Evolutionary conservation across 2,113 vertebrate species (phyloP).

Genomic region (Scopus umbretta): DNA sequence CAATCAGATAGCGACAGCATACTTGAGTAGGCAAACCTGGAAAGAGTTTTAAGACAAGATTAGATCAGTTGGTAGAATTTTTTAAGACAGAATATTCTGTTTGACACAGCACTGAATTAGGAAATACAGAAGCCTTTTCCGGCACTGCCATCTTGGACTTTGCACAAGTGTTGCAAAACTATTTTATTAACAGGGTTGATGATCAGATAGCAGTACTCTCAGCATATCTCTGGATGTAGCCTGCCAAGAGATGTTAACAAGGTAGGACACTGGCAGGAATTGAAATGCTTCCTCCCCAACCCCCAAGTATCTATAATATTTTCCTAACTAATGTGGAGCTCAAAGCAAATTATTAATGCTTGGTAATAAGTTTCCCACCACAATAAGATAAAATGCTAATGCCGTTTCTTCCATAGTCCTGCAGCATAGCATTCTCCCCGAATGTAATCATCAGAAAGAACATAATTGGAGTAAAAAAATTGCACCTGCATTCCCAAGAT

Average conservation of each 20-base stretch:
- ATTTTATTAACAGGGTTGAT: background rate
- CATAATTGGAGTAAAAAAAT: background rate
- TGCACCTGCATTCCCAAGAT: background rate
- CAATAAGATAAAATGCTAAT: background rate
- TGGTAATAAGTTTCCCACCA: background rate
- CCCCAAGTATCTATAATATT: background rate
- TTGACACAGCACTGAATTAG: background rate
- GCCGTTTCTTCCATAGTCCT: background rate
- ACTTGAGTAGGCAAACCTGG: conserved; percentile 34
- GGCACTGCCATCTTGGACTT: background rate
- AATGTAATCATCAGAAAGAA: background rate
- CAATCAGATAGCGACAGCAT: conserved; percentile 35
- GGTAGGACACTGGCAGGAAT: background rate
- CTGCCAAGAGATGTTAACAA: background rate
- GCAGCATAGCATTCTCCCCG: background rate
- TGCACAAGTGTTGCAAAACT: background rate
- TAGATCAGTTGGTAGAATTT: conserved; percentile 7
- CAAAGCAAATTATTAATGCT: conserved; percentile 8
- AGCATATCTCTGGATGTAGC: background rate
- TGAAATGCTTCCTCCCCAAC: background rate
- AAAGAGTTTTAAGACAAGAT: conserved; percentile 19
- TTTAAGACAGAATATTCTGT: background rate
- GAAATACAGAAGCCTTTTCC: background rate
- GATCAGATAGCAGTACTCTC: background rate
- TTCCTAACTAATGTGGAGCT: background rate